Evolutionary conservation across 2,113 vertebrate genomes (phyloP), one percentile per base, ranked within the genome.

Genomic region (Notiomystis cincta): DNA sequence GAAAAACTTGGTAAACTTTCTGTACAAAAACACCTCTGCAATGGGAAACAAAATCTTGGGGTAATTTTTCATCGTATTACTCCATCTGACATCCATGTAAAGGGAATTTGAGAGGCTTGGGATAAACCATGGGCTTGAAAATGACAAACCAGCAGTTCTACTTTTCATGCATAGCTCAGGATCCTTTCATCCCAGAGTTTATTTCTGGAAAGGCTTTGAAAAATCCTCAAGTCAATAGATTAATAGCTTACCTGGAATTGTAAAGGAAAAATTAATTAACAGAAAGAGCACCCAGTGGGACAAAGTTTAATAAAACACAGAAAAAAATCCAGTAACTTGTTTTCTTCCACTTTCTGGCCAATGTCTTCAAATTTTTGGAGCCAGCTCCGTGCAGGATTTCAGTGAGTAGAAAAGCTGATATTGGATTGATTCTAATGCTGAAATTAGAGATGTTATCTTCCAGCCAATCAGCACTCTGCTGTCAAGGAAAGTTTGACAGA

Each of bases 231-330:
- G 90, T 88, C 81, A 75, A 95, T 14, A 96, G 91, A 93, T 94
- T 75, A 88, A 87, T 73, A 82, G 60, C 37, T 92, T 91, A 89
- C 77, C 66, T 96, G 77, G 69, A 91, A 81, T 24, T 86, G 60
- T 70, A 89, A 97, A 90, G 35, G 70, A 82, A 86, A 82, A 85
- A 93, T 56, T 86, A 95, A 88, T 96, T 95, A 96, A 92, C 44
- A 89, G 38, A 31, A 87, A 56, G 44, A 88, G 44, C 42, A 93
- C 25, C 56, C 75, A 53, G 33, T 35, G 86, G 78, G 53, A 82
- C 40, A 71, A 80, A 92, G n/a, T 84, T 91, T 87, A 91, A 82
- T 20, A 77, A 82, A 90, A 75, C 45, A 67, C 18, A 80, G 33
- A 6, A 71, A 58, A 82, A 25, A 0, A 25, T 9, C 4, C 13